Evolutionary conservation across 2,797 vertebrate species (phyloP).

Genomic region (Okamejei kenojei): DNA sequence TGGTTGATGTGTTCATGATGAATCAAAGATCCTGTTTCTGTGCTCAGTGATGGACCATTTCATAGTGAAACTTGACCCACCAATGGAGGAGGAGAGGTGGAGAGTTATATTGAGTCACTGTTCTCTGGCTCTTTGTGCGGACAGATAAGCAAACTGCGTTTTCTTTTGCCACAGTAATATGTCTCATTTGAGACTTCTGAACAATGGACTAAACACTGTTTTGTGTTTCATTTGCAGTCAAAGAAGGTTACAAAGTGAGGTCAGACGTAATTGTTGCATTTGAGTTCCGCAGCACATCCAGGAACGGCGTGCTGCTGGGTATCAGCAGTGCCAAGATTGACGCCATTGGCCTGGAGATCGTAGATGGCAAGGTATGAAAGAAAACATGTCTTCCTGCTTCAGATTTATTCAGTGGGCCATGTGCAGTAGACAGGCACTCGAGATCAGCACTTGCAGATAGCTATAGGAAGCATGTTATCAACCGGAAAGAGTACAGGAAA

Average conservation of each 20-base stretch:
- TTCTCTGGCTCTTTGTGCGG: background rate
- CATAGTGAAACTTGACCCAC: background rate
- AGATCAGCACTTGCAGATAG: background rate
- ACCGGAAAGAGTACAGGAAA: too few species aligned
- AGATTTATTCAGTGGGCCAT: background rate
- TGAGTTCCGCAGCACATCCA: slow-evolving; percentile 71
- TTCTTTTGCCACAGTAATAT: background rate
- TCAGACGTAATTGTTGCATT: slow-evolving; percentile 75
- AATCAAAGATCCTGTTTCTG: too few species aligned
- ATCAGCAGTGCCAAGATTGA: slow-evolving; percentile 87
- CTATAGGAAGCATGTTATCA: too few species aligned
- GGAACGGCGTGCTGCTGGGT: slow-evolving; percentile 70
- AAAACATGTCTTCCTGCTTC: background rate
- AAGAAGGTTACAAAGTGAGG: slow-evolving; percentile 81
- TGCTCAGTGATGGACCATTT: background rate
- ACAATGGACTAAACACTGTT: background rate
- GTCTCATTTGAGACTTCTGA: background rate
- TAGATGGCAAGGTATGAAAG: slow-evolving; percentile 71
- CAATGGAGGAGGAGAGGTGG: background rate
- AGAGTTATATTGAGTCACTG: background rate
- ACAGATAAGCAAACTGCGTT: background rate
- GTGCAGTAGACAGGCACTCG: background rate
- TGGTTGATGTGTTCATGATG: too few species aligned
- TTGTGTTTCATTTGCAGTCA: slow-evolving; percentile 58
- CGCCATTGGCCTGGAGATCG: slow-evolving; percentile 80